A percentile compares a stretch with the other conserved stretches of the same genome.
Conservation (phyloP, 2,888 invertebrate genomes). For the Netelia fuscicornis region DNA sequence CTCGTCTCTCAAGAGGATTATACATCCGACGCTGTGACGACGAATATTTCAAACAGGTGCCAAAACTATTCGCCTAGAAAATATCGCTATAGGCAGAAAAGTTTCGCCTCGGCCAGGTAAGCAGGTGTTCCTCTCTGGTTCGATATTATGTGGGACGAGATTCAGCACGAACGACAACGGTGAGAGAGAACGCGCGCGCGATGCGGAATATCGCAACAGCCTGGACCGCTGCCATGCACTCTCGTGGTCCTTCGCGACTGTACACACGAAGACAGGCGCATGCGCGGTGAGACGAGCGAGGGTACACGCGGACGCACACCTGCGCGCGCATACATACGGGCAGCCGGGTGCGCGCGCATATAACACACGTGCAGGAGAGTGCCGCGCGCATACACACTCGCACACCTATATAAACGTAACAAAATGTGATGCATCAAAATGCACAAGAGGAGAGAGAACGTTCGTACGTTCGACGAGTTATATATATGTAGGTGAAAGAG, state of each 20-base stretch:
- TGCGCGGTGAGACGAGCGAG: neutral
- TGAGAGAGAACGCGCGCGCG: constrained; percentile 32
- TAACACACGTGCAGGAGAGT: neutral
- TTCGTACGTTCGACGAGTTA: constrained; percentile 29
- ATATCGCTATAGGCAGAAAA: neutral
- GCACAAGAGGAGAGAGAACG: constrained; percentile 27
- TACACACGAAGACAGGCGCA: neutral
- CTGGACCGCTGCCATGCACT: constrained; percentile 33
- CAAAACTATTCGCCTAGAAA: constrained; percentile 8
- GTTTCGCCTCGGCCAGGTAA: constrained; percentile 36
- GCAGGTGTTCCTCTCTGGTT: constrained; percentile 55
- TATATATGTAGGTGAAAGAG: constrained; percentile 28
- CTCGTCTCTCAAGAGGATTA: neutral
- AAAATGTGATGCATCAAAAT: constrained; percentile 45
- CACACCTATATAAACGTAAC: neutral
- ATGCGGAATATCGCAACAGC: constrained; percentile 42
- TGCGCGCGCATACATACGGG: neutral
- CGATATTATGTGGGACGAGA: constrained; percentile 61
- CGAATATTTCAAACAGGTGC: constrained; percentile 26
- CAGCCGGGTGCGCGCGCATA: neutral
- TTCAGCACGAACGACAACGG: constrained; percentile 39
- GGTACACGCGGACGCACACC: neutral
- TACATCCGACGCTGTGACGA: neutral
- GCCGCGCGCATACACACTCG: neutral
- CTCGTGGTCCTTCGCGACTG: constrained; percentile 4